Percentiles rank a stretch among this genome's conserved stretches.
Evolutionary conservation across 2,888 invertebrate genomes (phyloP).

Genomic region (Baccha elongata): DNA sequence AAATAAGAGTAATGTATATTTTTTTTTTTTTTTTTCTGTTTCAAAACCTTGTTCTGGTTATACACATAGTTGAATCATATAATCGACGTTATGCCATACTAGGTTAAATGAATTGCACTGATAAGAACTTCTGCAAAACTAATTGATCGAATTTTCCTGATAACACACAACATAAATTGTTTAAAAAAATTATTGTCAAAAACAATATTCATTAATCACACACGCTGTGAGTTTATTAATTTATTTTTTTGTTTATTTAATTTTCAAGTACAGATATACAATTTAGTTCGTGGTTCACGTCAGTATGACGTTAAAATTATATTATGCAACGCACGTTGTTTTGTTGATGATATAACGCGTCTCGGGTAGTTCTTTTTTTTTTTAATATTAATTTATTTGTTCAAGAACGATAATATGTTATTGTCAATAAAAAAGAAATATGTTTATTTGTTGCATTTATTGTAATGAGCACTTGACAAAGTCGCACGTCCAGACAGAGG

Average conservation of each 20-base stretch:
- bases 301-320: conserved; percentile 38
- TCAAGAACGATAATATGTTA: conserved; percentile 24
- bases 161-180: conserved; percentile 30
- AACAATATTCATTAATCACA: conserved; percentile 34
- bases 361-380: conserved; percentile 22
- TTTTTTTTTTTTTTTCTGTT: background rate
- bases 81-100: background rate
- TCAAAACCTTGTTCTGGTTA: conserved; percentile 5
- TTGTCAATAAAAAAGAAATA: conserved; percentile 13
- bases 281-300: background rate
- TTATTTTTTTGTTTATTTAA: conserved; percentile 40
- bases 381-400: conserved; percentile 8
- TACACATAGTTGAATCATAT: conserved; percentile 12
- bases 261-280: conserved; percentile 39
- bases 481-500: conserved; percentile 48
- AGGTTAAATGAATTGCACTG: conserved; percentile 40
- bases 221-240: conserved; percentile 13
- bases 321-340: conserved; percentile 58
- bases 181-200: conserved; percentile 28
- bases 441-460: conserved; percentile 33
- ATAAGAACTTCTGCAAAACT: conserved; percentile 56
- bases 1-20: background rate
- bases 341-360: conserved; percentile 54
- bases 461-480: conserved; percentile 36
- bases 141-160: conserved; percentile 50